A percentile compares a stretch with the other conserved stretches of the same genome.
Evolutionary conservation across 2,888 invertebrate genomes (phyloP).

Genomic region (Bugula neritina): DNA sequence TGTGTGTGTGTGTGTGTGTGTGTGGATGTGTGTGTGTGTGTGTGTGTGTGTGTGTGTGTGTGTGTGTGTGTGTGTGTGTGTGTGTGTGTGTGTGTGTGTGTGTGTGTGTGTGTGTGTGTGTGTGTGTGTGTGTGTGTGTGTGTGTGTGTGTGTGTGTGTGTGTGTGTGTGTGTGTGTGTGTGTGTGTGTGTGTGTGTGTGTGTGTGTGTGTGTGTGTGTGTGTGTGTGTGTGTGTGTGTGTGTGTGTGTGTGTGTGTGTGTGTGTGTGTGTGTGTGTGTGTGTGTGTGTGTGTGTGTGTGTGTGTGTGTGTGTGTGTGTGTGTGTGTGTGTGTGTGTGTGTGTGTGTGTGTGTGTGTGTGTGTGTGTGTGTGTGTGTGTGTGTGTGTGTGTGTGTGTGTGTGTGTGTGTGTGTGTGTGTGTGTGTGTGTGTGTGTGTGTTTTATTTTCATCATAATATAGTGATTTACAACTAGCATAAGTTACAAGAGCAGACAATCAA

Average conservation of each 20-base stretch:
- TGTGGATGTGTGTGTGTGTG: too few species aligned
- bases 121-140: background rate
- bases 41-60: background rate
- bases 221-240: conserved; percentile 1
- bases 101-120: background rate
- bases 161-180: too few species aligned
- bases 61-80: background rate
- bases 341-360: conserved; percentile 2
- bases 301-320: background rate
- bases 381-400: background rate
- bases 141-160: background rate
- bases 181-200: background rate
- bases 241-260: too few species aligned
- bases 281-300: conserved; percentile 1
- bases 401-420: background rate
- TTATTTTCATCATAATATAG: too few species aligned
- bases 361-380: conserved; percentile 2
- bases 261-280: background rate
- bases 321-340: conserved; percentile 2
- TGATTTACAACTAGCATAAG: too few species aligned
- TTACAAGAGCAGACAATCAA: too few species aligned
- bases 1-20: background rate
- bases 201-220: background rate
- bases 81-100: background rate
- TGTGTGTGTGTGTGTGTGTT: too few species aligned